A percentile compares a stretch with the other conserved stretches of the same genome.
These are phyloP conservation scores for Cinara cedri DNA, from an alignment of 2,888 invertebrate genomes.

Conservation along the genomic window DNA sequence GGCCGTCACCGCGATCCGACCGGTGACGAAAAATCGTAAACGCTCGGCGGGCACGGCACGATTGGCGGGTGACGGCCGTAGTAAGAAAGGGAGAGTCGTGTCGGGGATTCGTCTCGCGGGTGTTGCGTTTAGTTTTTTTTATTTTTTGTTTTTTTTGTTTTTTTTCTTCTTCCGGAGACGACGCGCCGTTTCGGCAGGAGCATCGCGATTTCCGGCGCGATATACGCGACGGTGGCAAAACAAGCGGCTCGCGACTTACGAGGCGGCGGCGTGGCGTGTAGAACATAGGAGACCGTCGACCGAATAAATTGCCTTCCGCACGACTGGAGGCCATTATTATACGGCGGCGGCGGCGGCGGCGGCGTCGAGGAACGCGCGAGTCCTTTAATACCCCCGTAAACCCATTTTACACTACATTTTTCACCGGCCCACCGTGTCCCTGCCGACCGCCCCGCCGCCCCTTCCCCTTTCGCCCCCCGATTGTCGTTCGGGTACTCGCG, in stretches of 20 bases:
- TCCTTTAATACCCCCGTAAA: conserved; percentile 48
- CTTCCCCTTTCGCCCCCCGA: neutral
- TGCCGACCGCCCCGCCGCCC: neutral
- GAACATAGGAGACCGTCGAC: conserved; percentile 29
- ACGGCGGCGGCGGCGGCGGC: conserved; percentile 9
- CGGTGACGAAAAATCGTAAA: no score
- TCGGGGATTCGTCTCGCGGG: no score
- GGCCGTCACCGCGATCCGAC: no score
- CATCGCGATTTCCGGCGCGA: neutral
- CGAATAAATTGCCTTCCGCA: conserved; percentile 52
- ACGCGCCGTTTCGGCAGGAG: neutral
- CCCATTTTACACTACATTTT: conserved; percentile 56
- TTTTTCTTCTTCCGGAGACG: neutral
- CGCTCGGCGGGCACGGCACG: no score
- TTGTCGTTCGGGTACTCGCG: neutral
- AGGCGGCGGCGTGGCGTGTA: neutral
- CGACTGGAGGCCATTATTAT: conserved; percentile 53
- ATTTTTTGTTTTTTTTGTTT: no score
- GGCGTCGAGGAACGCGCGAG: conserved; percentile 36
- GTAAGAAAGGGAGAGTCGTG: no score
- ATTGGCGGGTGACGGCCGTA: neutral
- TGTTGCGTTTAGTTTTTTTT: no score
- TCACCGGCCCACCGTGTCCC: conserved; percentile 14
- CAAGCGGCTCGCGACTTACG: neutral
- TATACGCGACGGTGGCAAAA: neutral